Evolutionary conservation across 1,140 invertebrate genomes (phyloP), one percentile per base, ranked within the genome.

Genomic region (Lerema accius): DNA sequence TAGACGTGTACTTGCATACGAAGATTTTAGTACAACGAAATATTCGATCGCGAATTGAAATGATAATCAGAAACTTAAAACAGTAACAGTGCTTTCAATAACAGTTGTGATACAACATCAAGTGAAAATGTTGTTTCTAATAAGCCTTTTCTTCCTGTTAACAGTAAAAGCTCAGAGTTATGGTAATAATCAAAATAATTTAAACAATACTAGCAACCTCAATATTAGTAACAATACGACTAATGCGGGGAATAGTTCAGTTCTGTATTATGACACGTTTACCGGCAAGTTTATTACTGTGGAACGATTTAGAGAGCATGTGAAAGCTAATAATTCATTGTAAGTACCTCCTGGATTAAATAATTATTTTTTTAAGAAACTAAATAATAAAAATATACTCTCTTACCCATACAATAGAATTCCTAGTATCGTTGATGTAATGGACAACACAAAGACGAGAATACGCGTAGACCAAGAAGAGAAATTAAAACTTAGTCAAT

Each of bases 321-420:
- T 69, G 1, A 68, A 60, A 37, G 61, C 28, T 19, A 78, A 78
- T 48, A 72, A 64, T 11, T 70, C 75, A 26, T 74, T 74, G 75
- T 77, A 68, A 74, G 75, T 69, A 45, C 4, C 42, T 16, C 42
- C n/a, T n/a, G n/a, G n/a, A n/a, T n/a, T n/a, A n/a, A n/a, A n/a
- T n/a, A n/a, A n/a, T n/a, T n/a, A n/a, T n/a, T n/a, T n/a, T n/a
- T n/a, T n/a, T n/a, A n/a, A n/a, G n/a, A n/a, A n/a, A n/a, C n/a
- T n/a, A n/a, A n/a, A n/a, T n/a, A n/a, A n/a, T n/a, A n/a, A n/a
- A n/a, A n/a, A n/a, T n/a, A n/a, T n/a, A n/a, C n/a, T n/a, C n/a
- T n/a, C n/a, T n/a, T n/a, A n/a, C n/a, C n/a, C n/a, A n/a, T n/a
- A n/a, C n/a, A n/a, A n/a, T n/a, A n/a, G n/a, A n/a, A n/a, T n/a